Evolutionary conservation across 2,888 invertebrate species (phyloP), one percentile per base, ranked within the genome.

Genomic region (Oxytorus armatus): DNA sequence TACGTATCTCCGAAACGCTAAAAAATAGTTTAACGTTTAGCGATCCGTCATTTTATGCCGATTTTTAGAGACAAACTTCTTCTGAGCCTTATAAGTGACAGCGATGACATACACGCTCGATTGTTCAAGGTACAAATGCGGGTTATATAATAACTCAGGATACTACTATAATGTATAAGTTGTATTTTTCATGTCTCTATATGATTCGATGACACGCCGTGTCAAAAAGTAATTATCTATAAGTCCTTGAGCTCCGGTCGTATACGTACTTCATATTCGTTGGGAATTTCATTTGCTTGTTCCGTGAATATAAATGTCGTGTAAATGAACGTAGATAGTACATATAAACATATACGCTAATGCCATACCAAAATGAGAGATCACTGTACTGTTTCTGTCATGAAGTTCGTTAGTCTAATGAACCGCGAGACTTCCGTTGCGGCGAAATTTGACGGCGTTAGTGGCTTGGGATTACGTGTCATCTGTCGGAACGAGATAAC

Each of bases 211-310:
- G 65, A n/a, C 21, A 57, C 36, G 10, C 75, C 33, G 47, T 65
- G 76, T 70, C 70, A 66, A 79, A 79, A 70, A 57, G 65, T 79
- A 79, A 79, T 76, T 75, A 79, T 79, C 75, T 76, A 79, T 79
- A 76, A 79, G 76, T 79, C 79, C 79, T 79, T 76, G 61, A 61
- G 16, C 29, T 18, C 18, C 36, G 59, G 53, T 55, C 61, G 68
- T 53, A 42, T n/a, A n/a, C n/a, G n/a, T n/a, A n/a, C 29, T 70
- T 66, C 42, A 42, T 61, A 57, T 49, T 77, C 65, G 55, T 77
- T 29, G 57, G 57, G 49, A 36, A 49, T 70, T 70, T 53, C 63
- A 39, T 49, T 65, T 14, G 59, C 55, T 66, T 42, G 68, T 55
- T 25, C 55, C 29, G 39, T 25, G 53, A 42, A 53, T 18, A 7